These are phyloP conservation scores for Tridacna crocea DNA, from an alignment of 2,888 invertebrate species.

Conservation along the genomic window DNA sequence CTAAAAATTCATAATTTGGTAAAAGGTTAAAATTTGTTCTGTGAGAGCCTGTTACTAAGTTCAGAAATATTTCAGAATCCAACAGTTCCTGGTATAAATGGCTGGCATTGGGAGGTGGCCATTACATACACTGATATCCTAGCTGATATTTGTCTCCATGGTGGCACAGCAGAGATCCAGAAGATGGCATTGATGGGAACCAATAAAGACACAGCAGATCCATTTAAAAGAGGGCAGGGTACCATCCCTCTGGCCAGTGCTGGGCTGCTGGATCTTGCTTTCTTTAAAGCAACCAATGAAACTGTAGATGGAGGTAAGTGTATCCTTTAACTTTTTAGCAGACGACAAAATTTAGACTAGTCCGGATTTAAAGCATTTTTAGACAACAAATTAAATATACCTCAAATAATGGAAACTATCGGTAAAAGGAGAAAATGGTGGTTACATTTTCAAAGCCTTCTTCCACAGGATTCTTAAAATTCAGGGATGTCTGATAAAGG, in stretches of 20 bases:
- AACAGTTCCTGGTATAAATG: conserved; percentile 78
- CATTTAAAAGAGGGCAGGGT: conserved; percentile 64
- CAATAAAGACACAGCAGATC: conserved; percentile 70
- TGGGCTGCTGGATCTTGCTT: conserved; percentile 80
- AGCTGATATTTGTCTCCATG: conserved; percentile 80
- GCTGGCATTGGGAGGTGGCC: conserved; percentile 84
- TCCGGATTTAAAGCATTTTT: no score
- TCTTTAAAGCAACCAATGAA: conserved; percentile 75
- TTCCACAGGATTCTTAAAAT: no score
- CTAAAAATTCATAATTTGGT: no score
- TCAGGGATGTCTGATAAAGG: no score
- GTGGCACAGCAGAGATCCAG: conserved; percentile 78
- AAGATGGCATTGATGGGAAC: conserved; percentile 81
- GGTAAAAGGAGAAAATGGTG: no score
- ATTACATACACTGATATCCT: conserved; percentile 80
- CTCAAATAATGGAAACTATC: no score
- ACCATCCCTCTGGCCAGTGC: conserved; percentile 76
- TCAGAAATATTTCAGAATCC: conserved; percentile 52
- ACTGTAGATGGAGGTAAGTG: conserved; percentile 75
- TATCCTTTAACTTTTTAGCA: background rate
- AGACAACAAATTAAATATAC: no score
- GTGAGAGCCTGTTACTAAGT: no score
- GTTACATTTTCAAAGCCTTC: no score
- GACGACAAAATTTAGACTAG: background rate
- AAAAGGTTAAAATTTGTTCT: no score